Conservation (phyloP, 2,797 vertebrate species). For the Gallinago stenura region DNA sequence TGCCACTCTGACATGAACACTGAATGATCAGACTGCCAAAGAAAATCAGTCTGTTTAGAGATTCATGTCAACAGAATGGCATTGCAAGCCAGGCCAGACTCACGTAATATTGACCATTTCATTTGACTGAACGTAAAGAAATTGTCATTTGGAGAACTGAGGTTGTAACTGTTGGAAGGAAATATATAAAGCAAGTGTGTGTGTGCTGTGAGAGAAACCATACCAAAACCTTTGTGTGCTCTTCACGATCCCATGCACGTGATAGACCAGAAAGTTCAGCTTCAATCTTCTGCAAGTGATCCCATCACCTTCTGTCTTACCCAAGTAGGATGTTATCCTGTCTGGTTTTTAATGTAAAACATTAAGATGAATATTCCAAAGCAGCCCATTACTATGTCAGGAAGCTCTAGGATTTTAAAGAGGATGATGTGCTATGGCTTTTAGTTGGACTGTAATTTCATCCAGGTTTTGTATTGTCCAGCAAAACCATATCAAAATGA, state of each 20-base stretch:
- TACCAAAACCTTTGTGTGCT: neutral
- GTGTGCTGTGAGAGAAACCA: neutral
- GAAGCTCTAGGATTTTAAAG: neutral
- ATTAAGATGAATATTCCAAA: neutral
- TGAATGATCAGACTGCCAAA: neutral
- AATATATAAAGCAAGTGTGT: neutral
- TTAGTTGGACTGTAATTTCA: neutral
- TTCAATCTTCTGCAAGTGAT: neutral
- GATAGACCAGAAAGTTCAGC: neutral
- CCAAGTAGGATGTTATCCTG: neutral
- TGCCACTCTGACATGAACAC: neutral
- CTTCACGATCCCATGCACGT: neutral
- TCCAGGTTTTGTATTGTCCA: neutral
- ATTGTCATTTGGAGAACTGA: neutral
- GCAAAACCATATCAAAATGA: neutral
- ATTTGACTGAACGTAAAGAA: neutral
- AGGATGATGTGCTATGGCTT: neutral
- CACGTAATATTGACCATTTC: fast-evolving
- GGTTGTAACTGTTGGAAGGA: neutral
- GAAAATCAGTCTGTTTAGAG: neutral
- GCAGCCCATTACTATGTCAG: neutral
- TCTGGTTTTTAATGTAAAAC: neutral
- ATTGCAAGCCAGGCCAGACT: neutral
- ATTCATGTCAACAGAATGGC: neutral
- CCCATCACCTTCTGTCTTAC: neutral